Conservation (phyloP, 2,113 vertebrate species). For the Pelvicachromis taeniatus region DNA sequence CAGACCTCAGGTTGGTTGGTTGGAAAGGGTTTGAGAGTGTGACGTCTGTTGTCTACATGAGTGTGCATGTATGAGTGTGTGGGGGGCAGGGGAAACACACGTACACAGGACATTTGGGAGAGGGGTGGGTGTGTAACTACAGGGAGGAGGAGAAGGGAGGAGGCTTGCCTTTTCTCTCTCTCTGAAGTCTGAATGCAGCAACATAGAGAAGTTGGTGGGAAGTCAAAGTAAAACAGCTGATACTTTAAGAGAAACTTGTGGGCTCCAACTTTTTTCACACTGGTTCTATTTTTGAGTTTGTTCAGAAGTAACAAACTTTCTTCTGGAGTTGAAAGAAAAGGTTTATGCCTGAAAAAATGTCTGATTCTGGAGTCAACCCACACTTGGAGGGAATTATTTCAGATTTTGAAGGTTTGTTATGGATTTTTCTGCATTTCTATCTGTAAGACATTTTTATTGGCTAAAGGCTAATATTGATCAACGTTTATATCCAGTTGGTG, state of each 20-base stretch:
- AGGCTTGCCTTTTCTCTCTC: slow-evolving; percentile 37
- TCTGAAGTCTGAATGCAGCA: slow-evolving; percentile 35
- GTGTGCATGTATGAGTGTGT: slow-evolving; percentile 11
- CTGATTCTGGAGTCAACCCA: slow-evolving; percentile 85
- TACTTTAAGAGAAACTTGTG: slow-evolving; percentile 42
- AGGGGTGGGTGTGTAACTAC: slow-evolving; percentile 34
- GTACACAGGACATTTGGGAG: slow-evolving; percentile 32
- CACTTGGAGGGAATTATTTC: slow-evolving; percentile 94
- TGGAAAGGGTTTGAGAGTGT: background rate
- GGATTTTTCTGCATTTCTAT: background rate
- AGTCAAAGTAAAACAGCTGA: slow-evolving; percentile 22
- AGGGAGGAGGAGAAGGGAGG: slow-evolving; percentile 57
- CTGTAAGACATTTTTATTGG: background rate
- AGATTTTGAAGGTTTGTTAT: slow-evolving; percentile 89
- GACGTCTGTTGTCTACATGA: slow-evolving; percentile 28
- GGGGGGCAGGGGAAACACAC: slow-evolving; percentile 27
- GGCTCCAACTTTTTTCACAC: slow-evolving; percentile 11
- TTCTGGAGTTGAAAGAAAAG: slow-evolving; percentile 1
- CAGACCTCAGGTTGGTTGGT: background rate
- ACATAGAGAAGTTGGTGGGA: slow-evolving; percentile 32
- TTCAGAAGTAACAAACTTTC: slow-evolving; percentile 3
- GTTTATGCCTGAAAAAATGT: slow-evolving; percentile 73
- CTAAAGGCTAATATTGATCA: background rate
- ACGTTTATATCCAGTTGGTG: background rate
- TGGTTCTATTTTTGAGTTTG: slow-evolving; percentile 41